Conservation (phyloP, 2,797 vertebrate species). For the Sus cebifrons region DNA sequence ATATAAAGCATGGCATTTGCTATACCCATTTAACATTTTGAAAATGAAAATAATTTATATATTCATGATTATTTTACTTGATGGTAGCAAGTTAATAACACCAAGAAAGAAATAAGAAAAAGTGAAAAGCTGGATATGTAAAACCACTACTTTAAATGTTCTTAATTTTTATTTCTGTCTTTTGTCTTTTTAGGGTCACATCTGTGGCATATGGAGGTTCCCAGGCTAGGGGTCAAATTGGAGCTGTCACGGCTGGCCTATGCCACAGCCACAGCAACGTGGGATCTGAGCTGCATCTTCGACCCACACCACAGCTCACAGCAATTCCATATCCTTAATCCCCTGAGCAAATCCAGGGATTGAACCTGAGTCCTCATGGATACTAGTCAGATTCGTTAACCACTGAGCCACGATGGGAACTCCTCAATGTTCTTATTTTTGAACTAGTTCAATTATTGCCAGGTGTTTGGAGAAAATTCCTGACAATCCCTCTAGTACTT, state of each 20-base stretch:
- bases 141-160: neutral
- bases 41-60: conserved; percentile 2
- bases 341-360: too few relatives aligned
- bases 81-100: conserved; percentile 17
- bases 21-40: neutral
- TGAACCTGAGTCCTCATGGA: too few relatives aligned
- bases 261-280: too few relatives aligned
- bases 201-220: too few relatives aligned
- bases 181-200: too few relatives aligned
- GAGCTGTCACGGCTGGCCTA: too few relatives aligned
- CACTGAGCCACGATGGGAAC: too few relatives aligned
- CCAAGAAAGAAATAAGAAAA: neutral
- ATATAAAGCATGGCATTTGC: neutral
- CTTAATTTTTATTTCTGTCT: neutral
- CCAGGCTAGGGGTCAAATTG: too few relatives aligned
- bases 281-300: too few relatives aligned
- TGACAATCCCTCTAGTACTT: neutral
- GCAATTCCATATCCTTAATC: too few relatives aligned
- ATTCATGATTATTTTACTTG: conserved; percentile 6
- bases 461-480: neutral
- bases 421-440: conserved; percentile 6
- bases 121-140: neutral
- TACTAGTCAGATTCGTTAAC: too few relatives aligned
- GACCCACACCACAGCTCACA: too few relatives aligned
- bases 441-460: neutral